These are phyloP conservation scores for Archilochus colubris DNA, from an alignment of 2,113 vertebrate species.

Conservation along the genomic window DNA sequence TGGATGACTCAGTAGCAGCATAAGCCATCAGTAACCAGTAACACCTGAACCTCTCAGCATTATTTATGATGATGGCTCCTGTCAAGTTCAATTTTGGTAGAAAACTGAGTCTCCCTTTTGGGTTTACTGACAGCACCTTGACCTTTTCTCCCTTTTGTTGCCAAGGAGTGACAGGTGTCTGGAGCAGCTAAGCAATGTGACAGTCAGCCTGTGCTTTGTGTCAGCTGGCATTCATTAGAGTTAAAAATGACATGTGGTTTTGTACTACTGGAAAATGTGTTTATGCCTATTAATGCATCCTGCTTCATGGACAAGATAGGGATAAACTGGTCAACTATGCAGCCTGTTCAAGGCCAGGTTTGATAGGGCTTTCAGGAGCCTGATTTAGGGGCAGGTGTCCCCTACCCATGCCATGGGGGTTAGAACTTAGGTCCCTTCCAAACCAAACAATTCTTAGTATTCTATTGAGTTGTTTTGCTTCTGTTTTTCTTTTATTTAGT, in stretches of 20 bases:
- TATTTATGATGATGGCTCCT: conserved; percentile 39
- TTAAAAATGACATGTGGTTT: background rate
- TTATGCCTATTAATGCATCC: background rate
- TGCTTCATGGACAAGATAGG: background rate
- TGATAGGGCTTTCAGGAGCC: no score
- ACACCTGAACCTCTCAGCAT: background rate
- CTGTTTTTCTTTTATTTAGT: background rate
- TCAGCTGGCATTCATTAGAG: background rate
- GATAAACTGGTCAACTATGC: background rate
- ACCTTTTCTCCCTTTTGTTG: conserved; percentile 14
- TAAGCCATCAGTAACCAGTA: background rate
- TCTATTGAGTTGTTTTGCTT: background rate
- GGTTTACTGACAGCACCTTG: background rate
- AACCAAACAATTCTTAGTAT: no score
- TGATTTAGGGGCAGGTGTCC: no score
- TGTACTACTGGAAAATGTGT: background rate
- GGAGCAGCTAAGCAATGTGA: background rate
- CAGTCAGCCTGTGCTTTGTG: background rate
- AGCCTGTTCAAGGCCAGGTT: no score
- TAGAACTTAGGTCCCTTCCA: no score
- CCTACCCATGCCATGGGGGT: no score
- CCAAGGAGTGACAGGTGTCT: conserved; percentile 22
- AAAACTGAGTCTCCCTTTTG: background rate
- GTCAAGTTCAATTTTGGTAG: conserved; percentile 26
- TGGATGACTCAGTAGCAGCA: fast-evolving